Conservation (phyloP, 2,113 vertebrate species). For the Cyanocitta stelleri region DNA sequence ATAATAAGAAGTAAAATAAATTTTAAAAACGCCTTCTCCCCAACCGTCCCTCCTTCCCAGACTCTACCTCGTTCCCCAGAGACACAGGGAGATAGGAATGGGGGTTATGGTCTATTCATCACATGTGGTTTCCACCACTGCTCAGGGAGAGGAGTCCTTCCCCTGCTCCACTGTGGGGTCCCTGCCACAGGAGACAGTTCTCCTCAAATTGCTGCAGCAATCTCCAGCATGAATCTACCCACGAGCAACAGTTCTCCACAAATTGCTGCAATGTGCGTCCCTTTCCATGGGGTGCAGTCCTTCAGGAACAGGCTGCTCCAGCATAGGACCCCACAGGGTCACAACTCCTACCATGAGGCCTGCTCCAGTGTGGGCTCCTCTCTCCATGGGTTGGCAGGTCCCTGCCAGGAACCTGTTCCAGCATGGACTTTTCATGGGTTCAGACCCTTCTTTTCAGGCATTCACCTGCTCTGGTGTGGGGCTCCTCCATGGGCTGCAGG, state of each 20-base stretch:
- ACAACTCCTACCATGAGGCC: fast-evolving
- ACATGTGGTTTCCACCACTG: not conserved
- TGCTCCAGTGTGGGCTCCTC: not conserved
- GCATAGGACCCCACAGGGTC: not conserved
- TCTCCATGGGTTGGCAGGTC: too few relatives aligned
- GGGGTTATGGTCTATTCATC: not conserved
- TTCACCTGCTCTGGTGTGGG: not conserved
- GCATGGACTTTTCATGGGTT: not conserved
- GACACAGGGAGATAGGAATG: not conserved
- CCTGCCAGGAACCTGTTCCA: not conserved
- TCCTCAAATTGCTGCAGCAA: not conserved
- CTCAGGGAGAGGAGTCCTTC: not conserved
- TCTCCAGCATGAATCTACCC: not conserved
- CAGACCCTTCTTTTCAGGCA: not conserved
- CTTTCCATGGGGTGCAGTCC: not conserved
- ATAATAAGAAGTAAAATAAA: not conserved
- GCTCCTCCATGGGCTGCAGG: not conserved
- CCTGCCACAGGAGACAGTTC: not conserved
- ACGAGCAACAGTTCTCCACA: not conserved
- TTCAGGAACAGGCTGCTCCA: not conserved
- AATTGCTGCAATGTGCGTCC: not conserved
- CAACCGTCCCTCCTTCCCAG: not conserved
- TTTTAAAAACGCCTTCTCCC: not conserved
- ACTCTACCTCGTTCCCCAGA: not conserved
- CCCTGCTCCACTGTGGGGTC: fast-evolving